Evolutionary conservation across 2,888 invertebrate species (phyloP), one percentile per base, ranked within the genome.

Genomic region (Anoplius nigerrimus): DNA sequence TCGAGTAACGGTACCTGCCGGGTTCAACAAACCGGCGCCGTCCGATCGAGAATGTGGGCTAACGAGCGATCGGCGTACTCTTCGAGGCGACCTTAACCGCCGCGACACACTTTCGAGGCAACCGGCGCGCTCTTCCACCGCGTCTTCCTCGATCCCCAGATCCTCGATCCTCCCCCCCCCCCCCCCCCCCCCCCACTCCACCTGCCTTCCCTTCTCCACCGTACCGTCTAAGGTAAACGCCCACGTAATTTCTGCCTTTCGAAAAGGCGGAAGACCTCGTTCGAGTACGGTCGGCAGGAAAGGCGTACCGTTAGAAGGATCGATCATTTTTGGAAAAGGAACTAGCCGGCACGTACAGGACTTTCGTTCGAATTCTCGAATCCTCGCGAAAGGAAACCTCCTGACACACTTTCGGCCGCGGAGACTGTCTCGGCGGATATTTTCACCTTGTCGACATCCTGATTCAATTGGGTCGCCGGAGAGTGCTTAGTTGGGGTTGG

Each of bases 1-100:
- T 80, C 56, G 75, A 81, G 75, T 88, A 88, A 88, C 88, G 88
- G 88, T 87, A 80, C 73, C 74, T 70, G 71, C 65, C 63, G 81
- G 76, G 87, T 86, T 85, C 87, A 86, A 87, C 74, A 86, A 85
- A 87, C 87, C 81, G 75, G 71, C 59, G 71, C 11, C 27, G 53
- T 24, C 45, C 71, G 75, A 75, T 74, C 75, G 72, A 66, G 79
- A 88, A 88, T 34, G 88, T 88, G 85, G 88, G 88, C 87, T 88
- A 87, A 86, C 83, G 84, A 86, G 85, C 76, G 77, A 79, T 77
- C 80, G 79, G 52, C 45, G 34, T 67, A 58, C 43, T 55, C 51
- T 52, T 68, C 69, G 72, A 73, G 62, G 64, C 82, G 86, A 86
- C 85, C 87, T 86, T 83, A 86, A 84, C 86, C 84, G 79, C 69